Evolutionary conservation across 2,113 vertebrate species (phyloP), one percentile per base, ranked within the genome.

Genomic region (Leptobrachium ailaonicum): DNA sequence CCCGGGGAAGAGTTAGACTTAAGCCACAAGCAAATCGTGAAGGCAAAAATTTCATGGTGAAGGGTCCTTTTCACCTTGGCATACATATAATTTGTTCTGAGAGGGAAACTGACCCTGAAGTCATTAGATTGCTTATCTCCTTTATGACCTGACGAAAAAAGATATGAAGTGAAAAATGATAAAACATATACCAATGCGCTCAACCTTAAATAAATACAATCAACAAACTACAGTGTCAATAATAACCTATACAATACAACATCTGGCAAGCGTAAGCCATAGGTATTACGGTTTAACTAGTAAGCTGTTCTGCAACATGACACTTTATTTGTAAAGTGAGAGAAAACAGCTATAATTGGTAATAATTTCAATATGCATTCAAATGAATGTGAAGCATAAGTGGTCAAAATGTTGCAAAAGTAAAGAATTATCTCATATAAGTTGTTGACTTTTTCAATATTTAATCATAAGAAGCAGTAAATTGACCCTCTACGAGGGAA

Each of bases 11-110:
- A 95, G 0, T 95, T 95, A 8, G 98, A 98, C 71, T 96, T 96
- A 77, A 99, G 89, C 98, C 98, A 99, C 94, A 99, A 92, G 87
- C 97, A 99, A 12, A 98, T 92, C 2, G 98, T 99, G 82, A 99
- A 99, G 74, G 97, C 95, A 0, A 98, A 98, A 83, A 99, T 94
- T 85, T 99, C 98, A 0, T 97, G 98, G 0, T 97, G 97, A 63
- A 99, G 90, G 0, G 95, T 97, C 90, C 98, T 98, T 92, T 97
- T 98, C 85, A 99, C 92, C 86, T 97, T 97, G 63, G 96, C 96
- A 0, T 96, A 99, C 71, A 99, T 88, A 87, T 99, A 99, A 85
- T 98, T 99, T 0, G 98, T 99, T 72, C 96, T 96, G 50, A 99
- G 93, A 0, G 97, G 93, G 1, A 99, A 81, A 64, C 78, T 79